A percentile compares a stretch with the other conserved stretches of the same genome.
These are phyloP conservation scores for Leucoraja ocellata DNA, from an alignment of 2,797 vertebrate genomes.

Conservation along the genomic window DNA sequence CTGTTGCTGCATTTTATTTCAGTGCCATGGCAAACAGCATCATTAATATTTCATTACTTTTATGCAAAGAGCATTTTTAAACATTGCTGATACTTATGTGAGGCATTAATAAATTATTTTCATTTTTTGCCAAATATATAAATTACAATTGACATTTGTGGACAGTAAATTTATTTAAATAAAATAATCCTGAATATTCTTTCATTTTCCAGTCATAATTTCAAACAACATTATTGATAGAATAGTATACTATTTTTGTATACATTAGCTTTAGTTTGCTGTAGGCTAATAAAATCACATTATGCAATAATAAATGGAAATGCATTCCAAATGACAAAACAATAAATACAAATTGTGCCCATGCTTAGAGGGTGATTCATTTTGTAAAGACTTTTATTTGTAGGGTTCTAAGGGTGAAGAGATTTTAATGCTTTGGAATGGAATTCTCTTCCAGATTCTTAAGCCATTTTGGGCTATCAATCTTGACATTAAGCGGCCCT, in stretches of 20 bases:
- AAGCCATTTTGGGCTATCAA: not conserved
- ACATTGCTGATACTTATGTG: slow-evolving; percentile 55
- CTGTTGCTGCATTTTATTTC: slow-evolving; percentile 52
- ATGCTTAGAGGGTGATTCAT: not conserved
- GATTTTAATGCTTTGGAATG: not conserved
- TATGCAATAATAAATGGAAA: not conserved
- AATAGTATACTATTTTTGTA: not conserved
- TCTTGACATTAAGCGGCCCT: not conserved
- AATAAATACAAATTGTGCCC: not conserved
- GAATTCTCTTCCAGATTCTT: not conserved
- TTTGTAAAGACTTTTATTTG: not conserved
- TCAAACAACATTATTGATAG: not conserved
- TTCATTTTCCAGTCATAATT: not conserved
- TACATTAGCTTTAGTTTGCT: not conserved
- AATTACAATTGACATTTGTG: slow-evolving; percentile 42
- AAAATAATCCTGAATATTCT: not conserved
- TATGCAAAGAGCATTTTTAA: slow-evolving; percentile 65
- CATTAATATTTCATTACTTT: slow-evolving; percentile 73
- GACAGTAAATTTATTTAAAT: not conserved
- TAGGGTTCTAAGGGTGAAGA: not conserved
- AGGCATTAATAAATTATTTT: slow-evolving; percentile 45
- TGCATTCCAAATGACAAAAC: not conserved
- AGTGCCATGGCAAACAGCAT: slow-evolving; percentile 57
- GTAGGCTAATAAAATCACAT: not conserved
- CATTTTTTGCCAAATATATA: slow-evolving; percentile 52